Evolutionary conservation across 2,797 vertebrate species (phyloP).

Genomic region (Spinibarbus caldwelli): DNA sequence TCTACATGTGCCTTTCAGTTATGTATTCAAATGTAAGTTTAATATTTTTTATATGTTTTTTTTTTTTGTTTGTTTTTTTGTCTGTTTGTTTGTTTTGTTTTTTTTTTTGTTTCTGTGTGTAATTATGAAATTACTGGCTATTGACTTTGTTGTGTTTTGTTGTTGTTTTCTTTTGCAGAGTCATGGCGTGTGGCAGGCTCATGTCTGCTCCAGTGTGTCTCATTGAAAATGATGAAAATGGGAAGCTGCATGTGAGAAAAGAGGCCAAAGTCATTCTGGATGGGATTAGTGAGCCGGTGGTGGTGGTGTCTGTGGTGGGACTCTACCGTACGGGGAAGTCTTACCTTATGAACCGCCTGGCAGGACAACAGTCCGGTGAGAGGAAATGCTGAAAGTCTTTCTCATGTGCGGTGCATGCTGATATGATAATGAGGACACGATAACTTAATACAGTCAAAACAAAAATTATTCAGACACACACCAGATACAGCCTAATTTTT

Average conservation of each 20-base stretch:
- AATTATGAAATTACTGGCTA: background rate
- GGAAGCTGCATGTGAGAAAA: conserved; percentile 48
- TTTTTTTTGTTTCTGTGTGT: background rate
- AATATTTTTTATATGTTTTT: background rate
- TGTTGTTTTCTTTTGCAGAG: background rate
- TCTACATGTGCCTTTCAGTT: background rate
- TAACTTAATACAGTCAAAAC: background rate
- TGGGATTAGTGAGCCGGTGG: conserved; percentile 60
- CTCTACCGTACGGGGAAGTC: conserved; percentile 65
- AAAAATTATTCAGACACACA: background rate
- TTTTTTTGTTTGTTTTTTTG: too few relatives aligned
- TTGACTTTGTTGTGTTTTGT: background rate
- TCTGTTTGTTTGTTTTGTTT: too few relatives aligned
- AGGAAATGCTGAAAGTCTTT: background rate
- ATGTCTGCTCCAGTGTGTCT: conserved; percentile 67
- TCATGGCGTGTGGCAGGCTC: background rate
- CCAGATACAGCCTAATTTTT: background rate
- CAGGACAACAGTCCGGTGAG: conserved; percentile 60
- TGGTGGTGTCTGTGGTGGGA: conserved; percentile 70
- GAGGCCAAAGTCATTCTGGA: conserved; percentile 63
- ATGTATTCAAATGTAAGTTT: background rate
- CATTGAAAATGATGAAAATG: conserved; percentile 56
- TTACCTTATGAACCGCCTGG: conserved; percentile 64
- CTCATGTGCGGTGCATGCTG: background rate
- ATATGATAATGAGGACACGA: background rate